Evolutionary conservation across 1,140 invertebrate species (phyloP), one percentile per base, ranked within the genome.

Genomic region (honey bee (Apis mellifera)): DNA sequence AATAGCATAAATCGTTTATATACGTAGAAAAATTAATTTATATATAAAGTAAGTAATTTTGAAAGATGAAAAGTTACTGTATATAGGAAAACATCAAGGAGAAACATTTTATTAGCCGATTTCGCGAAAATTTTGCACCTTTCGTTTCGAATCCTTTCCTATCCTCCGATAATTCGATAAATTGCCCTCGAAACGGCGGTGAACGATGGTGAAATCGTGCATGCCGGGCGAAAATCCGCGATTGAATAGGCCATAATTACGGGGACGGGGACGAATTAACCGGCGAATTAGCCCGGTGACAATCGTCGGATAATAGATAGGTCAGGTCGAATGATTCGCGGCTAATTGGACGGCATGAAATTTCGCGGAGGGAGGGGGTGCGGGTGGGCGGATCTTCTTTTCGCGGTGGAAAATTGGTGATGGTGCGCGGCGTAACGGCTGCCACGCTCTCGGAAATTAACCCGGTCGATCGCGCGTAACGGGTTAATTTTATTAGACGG

Each of bases 401-500:
- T 48, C 32, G 19, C 12, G 19, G 3, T 42, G 79, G 52, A 78
- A 77, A 82, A 78, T 77, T 77, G 73, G 65, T 17, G 32, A 32
- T 77, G 73, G 65, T 17, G 17, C 11, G 48, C 26, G 9, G 7
- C 13, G 60, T 8, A 12, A 8, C n/a, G 60, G 15, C 9, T 52
- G 32, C 23, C 19, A 7, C 9, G 59, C 17, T 1, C 9, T 1
- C 9, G 19, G 42, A 72, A 72, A 79, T 79, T 79, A 79, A 71
- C 68, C 66, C 12, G 15, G 0, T 8, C 66, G 48, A 62, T 84
- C 76, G 70, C 62, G 64, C 60, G 74, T 50, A 78, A 65, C 52
- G n/a, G 23, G 85, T 82, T 82, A 78, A 86, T 82, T 79, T 79
- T 79, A 62, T 82, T 73, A 86, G 74, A 86, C 32, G 69, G 17